Base-by-base conservation (phyloP, 2,797 vertebrate genomes). In the Sebastes minor region DNA sequence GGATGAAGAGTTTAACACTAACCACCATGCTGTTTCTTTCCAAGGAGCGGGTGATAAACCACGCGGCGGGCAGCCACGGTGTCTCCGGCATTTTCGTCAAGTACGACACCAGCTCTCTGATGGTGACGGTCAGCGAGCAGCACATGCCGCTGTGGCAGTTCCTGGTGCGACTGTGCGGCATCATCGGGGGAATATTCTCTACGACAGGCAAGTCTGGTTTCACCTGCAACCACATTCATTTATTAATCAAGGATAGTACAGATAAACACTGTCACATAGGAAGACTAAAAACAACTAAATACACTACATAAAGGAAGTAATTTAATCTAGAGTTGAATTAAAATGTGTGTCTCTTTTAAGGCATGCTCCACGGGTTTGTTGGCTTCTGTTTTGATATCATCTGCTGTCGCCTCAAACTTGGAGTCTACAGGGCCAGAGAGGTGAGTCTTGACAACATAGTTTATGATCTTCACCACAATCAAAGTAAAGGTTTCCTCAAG, bases 131-230 rank as follows among this genome's bases (percentile, higher is more conserved):
- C 75, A 98, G 97, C 32, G 97, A 98, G 91, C 97, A 98, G 84
- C 97, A 98, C 74, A 98, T 98, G 97, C 97, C 97, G 0, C 96
- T 98, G 64, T 97, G 97, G 96, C 96, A 98, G 93, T 98, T 98
- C 91, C 94, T 98, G 87, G 97, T 98, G 85, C 96, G 97, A 64
- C 96, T 98, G 28, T 98, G 97, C 77, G 97, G 97, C 67, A 98
- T 98, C 62, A 81, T 98, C 18, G 97, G 97, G 60, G 97, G 97
- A n/a, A 97, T 98, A 71, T 98, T 98, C 95, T 97, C 97, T 92
- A 98, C 97, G n/a, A 98, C 97, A 93, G 97, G 97, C 95, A 52
- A 79, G 81, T 76, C 35, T 12, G 18, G 8, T n/a, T 13, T n/a
- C 8, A 60, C 4, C 28, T 30, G 30, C 22, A 33, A 30, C 2